Evolutionary conservation across 2,113 vertebrate genomes (phyloP).

Genomic region (Pygoscelis antarcticus): DNA sequence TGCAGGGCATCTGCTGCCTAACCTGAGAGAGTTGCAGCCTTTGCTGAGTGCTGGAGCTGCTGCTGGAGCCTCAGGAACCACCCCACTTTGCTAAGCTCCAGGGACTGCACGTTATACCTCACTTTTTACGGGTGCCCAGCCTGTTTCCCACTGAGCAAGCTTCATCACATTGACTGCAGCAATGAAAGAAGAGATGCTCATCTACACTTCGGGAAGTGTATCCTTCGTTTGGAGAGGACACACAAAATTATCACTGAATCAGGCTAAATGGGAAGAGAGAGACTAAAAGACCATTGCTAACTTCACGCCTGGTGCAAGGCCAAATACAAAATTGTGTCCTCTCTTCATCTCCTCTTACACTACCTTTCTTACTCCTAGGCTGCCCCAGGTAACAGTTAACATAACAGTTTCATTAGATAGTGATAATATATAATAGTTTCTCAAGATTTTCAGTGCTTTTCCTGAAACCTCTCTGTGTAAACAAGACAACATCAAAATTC

Average conservation of each 20-base stretch:
- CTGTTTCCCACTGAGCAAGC: background rate
- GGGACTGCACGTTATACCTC: background rate
- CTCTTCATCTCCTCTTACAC: background rate
- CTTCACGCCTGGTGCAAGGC: background rate
- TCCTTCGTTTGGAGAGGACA: accelerated
- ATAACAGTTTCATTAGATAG: background rate
- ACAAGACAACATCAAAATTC: background rate
- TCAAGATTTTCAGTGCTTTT: background rate
- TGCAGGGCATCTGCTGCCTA: background rate
- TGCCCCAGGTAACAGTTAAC: background rate
- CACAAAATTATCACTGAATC: background rate
- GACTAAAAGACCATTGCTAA: background rate
- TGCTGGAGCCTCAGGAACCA: background rate
- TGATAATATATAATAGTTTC: background rate
- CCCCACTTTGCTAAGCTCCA: background rate
- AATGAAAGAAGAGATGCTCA: background rate
- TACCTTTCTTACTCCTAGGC: background rate
- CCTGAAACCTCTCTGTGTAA: background rate
- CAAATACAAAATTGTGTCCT: background rate
- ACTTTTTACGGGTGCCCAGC: background rate
- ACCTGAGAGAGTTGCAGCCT: accelerated
- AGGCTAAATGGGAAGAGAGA: background rate
- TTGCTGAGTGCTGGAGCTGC: background rate
- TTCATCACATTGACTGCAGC: background rate
- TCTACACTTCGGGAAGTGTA: background rate